Conservation (phyloP, 2,888 invertebrate genomes). For the Calliphora vomitoria region DNA sequence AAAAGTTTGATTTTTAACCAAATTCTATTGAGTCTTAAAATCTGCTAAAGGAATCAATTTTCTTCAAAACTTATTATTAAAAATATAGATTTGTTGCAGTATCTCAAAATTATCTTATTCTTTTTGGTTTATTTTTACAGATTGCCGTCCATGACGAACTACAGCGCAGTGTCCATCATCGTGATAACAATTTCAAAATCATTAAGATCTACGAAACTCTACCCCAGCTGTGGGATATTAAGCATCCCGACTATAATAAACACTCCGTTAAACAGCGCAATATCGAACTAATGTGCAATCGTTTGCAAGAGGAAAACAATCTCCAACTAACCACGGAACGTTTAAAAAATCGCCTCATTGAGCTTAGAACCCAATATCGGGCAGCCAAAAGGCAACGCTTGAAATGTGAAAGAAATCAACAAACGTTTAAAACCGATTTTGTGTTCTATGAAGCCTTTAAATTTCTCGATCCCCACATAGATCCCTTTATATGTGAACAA, state of each 20-base stretch:
- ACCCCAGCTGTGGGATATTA: slow-evolving; percentile 80
- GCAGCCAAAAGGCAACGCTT: slow-evolving; percentile 78
- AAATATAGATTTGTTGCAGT: too few species aligned
- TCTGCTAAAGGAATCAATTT: too few species aligned
- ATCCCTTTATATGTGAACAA: slow-evolving; percentile 78
- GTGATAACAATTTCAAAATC: slow-evolving; percentile 78
- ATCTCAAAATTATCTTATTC: too few species aligned
- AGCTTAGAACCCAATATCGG: slow-evolving; percentile 79
- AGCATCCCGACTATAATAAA: slow-evolving; percentile 79
- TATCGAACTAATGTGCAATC: slow-evolving; percentile 78
- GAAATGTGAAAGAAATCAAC: slow-evolving; percentile 73
- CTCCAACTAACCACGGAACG: slow-evolving; percentile 78
- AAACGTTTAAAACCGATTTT: slow-evolving; percentile 76
- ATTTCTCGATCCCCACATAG: slow-evolving; percentile 80
- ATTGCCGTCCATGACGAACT: slow-evolving; percentile 72
- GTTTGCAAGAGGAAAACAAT: slow-evolving; percentile 78
- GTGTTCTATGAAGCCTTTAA: slow-evolving; percentile 78
- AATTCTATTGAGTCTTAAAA: too few species aligned
- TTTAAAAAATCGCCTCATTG: slow-evolving; percentile 79
- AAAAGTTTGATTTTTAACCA: not conserved
- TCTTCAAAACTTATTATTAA: too few species aligned
- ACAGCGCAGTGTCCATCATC: slow-evolving; percentile 77
- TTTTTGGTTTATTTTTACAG: slow-evolving; percentile 36
- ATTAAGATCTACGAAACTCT: slow-evolving; percentile 78
- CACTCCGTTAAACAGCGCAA: slow-evolving; percentile 78